A percentile compares a stretch with the other conserved stretches of the same genome.
Conservation (phyloP, 2,797 vertebrate species). For the Antennarius maculatus region DNA sequence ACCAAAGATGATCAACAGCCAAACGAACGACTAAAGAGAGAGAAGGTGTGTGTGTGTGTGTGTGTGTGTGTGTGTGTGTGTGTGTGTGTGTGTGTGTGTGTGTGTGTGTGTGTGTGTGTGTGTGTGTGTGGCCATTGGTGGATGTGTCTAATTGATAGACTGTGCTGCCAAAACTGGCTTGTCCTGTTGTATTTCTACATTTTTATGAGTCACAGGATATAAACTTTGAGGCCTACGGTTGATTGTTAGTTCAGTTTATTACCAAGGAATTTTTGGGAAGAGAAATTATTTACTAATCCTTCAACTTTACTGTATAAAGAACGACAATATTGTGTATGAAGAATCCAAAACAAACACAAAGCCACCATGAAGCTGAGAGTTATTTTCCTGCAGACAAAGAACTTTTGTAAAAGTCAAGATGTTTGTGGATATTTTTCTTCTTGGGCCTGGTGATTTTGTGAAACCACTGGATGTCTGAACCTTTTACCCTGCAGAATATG, state of each 20-base stretch:
- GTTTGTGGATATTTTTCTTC: slow-evolving; percentile 25
- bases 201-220: slow-evolving; percentile 34
- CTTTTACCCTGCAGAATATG: slow-evolving; percentile 14
- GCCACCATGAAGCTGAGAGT: slow-evolving; percentile 33
- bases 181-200: slow-evolving; percentile 15
- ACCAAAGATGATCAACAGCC: slow-evolving; percentile 11
- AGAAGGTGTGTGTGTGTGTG: background rate
- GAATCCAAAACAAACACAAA: slow-evolving; percentile 39
- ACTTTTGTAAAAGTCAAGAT: slow-evolving; percentile 13
- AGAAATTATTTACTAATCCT: slow-evolving; percentile 20
- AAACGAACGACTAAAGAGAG: slow-evolving; percentile 22
- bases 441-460: slow-evolving; percentile 12
- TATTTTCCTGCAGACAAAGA: slow-evolving; percentile 19
- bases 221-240: slow-evolving; percentile 29
- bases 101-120: slow-evolving; percentile 11
- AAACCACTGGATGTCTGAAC: slow-evolving; percentile 19
- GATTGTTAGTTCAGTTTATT: slow-evolving; percentile 36
- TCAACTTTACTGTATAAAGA: slow-evolving; percentile 27
- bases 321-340: slow-evolving; percentile 27
- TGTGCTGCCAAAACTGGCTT: slow-evolving; percentile 30
- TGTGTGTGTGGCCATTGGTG: slow-evolving; percentile 2
- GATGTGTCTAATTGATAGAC: too few species aligned
- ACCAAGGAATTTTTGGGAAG: slow-evolving; percentile 16
- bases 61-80: slow-evolving; percentile 14
- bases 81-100: slow-evolving; percentile 5